Evolutionary conservation across 2,797 vertebrate genomes (phyloP).

Genomic region (Anableps anableps): DNA sequence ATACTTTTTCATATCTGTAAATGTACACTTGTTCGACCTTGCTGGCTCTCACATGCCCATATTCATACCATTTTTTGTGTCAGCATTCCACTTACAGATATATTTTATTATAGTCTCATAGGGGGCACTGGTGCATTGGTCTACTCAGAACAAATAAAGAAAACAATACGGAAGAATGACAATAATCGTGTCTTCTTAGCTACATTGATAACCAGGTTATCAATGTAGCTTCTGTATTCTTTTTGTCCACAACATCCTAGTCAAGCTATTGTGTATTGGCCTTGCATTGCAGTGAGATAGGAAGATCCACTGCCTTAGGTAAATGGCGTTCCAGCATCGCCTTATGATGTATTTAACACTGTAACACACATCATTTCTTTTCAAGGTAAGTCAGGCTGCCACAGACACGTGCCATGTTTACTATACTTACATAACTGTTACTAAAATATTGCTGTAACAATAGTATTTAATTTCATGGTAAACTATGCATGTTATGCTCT

Average conservation of each 20-base stretch:
- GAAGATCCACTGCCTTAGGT: background rate
- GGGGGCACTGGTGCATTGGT: background rate
- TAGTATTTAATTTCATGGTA: too few species aligned
- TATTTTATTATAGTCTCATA: background rate
- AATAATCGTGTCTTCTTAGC: background rate
- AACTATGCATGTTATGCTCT: too few species aligned
- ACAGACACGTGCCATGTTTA: too few species aligned
- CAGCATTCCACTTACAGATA: background rate
- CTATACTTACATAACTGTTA: too few species aligned
- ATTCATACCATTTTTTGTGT: background rate
- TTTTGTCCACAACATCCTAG: background rate
- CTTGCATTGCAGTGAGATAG: background rate
- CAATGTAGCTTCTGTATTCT: background rate
- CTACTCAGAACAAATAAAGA: background rate
- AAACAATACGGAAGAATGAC: background rate
- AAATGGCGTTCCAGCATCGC: background rate
- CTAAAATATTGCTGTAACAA: too few species aligned
- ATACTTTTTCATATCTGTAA: background rate
- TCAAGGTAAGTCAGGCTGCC: background rate
- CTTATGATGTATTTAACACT: background rate
- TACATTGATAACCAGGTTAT: too few species aligned
- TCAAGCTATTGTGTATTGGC: background rate
- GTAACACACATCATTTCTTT: background rate
- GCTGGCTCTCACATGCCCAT: background rate
- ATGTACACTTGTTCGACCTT: background rate